Evolutionary conservation across 2,797 vertebrate species (phyloP).

Genomic region (Molossus alvarezi): DNA sequence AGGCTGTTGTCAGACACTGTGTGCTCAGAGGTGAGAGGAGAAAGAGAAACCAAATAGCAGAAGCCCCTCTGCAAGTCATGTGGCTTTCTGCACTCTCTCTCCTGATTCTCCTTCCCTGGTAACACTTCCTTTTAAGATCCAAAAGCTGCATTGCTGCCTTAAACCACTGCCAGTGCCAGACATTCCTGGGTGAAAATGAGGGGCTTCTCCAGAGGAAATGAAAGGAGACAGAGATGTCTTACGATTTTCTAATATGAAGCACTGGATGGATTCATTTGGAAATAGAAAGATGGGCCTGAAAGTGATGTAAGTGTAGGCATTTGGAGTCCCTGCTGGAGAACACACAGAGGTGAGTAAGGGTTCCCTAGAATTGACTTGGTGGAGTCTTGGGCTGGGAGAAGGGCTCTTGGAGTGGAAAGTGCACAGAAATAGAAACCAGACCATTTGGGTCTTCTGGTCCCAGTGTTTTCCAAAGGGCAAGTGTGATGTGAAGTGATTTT

Average conservation of each 20-base stretch:
- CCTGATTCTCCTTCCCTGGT: not conserved
- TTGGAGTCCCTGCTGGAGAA: slow-evolving; percentile 19
- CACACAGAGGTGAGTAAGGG: not conserved
- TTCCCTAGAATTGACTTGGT: slow-evolving; percentile 3
- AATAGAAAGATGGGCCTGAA: slow-evolving; percentile 69
- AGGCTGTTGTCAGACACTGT: not conserved
- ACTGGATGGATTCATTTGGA: slow-evolving; percentile 66
- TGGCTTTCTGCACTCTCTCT: not conserved
- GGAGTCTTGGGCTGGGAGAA: not conserved
- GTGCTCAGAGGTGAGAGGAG: not conserved
- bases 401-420: not conserved
- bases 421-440: slow-evolving; percentile 57
- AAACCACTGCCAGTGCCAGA: slow-evolving; percentile 30
- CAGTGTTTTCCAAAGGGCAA: slow-evolving; percentile 71
- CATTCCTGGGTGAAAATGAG: slow-evolving; percentile 54
- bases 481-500: not conserved
- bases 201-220: slow-evolving; percentile 83
- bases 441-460: not conserved
- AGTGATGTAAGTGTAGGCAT: slow-evolving; percentile 50
- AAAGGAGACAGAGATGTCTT: slow-evolving; percentile 74
- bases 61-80: not conserved
- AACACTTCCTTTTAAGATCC: slow-evolving; percentile 55
- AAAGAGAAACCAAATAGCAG: slow-evolving; percentile 55
- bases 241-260: slow-evolving; percentile 52
- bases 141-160: not conserved